Evolutionary conservation across 2,888 invertebrate genomes (phyloP), one percentile per base, ranked within the genome.

Genomic region (Belgica antarctica): DNA sequence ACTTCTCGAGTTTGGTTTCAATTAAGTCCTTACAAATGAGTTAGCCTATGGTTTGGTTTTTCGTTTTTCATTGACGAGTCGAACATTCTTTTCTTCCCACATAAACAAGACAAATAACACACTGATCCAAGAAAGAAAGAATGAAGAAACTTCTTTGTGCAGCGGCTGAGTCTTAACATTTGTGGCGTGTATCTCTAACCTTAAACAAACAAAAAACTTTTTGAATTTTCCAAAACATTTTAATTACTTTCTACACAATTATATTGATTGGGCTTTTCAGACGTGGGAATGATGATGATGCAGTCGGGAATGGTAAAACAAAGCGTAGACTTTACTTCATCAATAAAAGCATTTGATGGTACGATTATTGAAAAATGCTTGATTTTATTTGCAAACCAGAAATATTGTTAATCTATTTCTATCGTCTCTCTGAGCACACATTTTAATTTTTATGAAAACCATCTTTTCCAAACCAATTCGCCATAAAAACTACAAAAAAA

Each of bases 201-300:
- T 31, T 27, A 28, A 7, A n/a, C 28, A 24, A 22, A 8, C 47
- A 22, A 24, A 22, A 57, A 57, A 57, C 19, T 3, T 19, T 57
- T 19, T 57, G 19, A n/a, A n/a, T n/a, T n/a, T n/a, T n/a, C n/a
- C n/a, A n/a, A n/a, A n/a, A n/a, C n/a, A 24, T 57, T 27, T 27
- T 19, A 61, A 24, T 61, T 61, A 8, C 27, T 28, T 61, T 62
- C 17, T 61, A 27, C 24, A 19, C 12, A 59, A 24, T 27, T n/a
- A 22, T 59, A 59, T 59, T 69, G 63, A 71, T 77, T 74, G 74
- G 77, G 73, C 75, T 76, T 80, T 80, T 76, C 92, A 92, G 92
- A 92, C 92, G 92, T 93, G 84, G 92, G 92, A 86, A 92, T 92
- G 92, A 92, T 93, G 87, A 91, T 93, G 92, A 92, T 92, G 92